Evolutionary conservation across 2,888 invertebrate species (phyloP), one percentile per base, ranked within the genome.

Genomic region (Yponomeuta cagnagella): DNA sequence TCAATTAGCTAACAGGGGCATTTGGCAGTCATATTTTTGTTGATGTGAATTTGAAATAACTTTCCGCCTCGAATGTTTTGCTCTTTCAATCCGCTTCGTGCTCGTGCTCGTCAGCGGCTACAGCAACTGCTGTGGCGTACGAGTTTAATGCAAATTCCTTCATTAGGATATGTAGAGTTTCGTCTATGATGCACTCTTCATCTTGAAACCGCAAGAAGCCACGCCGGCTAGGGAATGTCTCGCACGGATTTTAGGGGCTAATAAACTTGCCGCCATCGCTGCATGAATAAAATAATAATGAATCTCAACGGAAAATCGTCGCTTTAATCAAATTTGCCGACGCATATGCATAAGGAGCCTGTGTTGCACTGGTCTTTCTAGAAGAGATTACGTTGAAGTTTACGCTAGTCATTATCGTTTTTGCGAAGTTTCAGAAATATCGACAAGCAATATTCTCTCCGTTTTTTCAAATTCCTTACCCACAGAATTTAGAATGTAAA

Each of bases 211-310:
- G 31, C 70, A 70, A 70, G 70, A 63, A 70, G 70, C 15, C 70
- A 30, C 52, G 37, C 30, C 63, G 66, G 70, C 70, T 67, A 67
- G 58, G 52, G 52, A 67, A 70, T 67, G 70, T 66, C 70, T 66
- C 70, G n/a, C 48, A 12, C 48, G 48, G 68, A 72, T 71, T 71
- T 72, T 69, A 70, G 70, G 73, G 73, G 78, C 76, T 84, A 82
- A 85, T 87, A 87, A 87, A 85, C 83, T 78, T 75, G 72, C 75
- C 70, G 68, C 67, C 68, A 76, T 75, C 74, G 73, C 73, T 80
- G 81, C 81, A 85, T 88, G 88, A 88, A 89, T 89, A 88, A 87
- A 88, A 88, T 89, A 83, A 86, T 88, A 86, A 88, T 88, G 84
- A 86, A 88, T 89, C 84, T 85, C 81, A 78, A 76, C 76, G 78